A percentile compares a stretch with the other conserved stretches of the same genome.
Conservation (phyloP, 2,113 vertebrate species). For the Brachirus orientalis region DNA sequence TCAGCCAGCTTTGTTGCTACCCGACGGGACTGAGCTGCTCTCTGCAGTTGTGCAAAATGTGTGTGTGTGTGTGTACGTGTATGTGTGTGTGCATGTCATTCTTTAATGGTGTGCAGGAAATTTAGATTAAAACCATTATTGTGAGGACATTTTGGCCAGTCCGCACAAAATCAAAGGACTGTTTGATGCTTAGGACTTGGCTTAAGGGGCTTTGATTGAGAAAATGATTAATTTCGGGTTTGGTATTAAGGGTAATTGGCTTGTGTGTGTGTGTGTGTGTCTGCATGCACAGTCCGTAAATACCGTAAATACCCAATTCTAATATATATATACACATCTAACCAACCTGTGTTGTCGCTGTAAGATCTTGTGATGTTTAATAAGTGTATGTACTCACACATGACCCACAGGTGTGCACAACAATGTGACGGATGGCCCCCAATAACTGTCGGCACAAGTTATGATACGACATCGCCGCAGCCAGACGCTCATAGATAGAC, state of each 20-base stretch:
- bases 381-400: constrained; percentile 29
- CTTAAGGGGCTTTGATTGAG: neutral
- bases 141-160: neutral
- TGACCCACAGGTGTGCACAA: constrained; percentile 55
- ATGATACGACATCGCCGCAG: constrained; percentile 59
- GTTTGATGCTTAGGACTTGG: neutral
- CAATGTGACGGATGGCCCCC: constrained; percentile 63
- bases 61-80: constrained; percentile 21
- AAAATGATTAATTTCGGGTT: too few species aligned
- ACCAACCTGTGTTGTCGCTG: constrained; percentile 47
- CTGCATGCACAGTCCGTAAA: too few species aligned
- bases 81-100: neutral
- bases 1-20: constrained; percentile 64
- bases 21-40: constrained; percentile 52
- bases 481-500: constrained; percentile 20
- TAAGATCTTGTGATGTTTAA: constrained; percentile 31
- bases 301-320: too few species aligned
- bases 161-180: neutral
- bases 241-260: too few species aligned
- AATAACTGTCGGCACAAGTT: constrained; percentile 66
- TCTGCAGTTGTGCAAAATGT: constrained; percentile 58
- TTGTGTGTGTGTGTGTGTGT: too few species aligned
- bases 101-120: too few species aligned
- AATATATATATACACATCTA: too few species aligned
- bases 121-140: neutral